phyloP scores from a whole-genome alignment of 2,797 vertebrate species.

The Chanos chanos region DNA sequence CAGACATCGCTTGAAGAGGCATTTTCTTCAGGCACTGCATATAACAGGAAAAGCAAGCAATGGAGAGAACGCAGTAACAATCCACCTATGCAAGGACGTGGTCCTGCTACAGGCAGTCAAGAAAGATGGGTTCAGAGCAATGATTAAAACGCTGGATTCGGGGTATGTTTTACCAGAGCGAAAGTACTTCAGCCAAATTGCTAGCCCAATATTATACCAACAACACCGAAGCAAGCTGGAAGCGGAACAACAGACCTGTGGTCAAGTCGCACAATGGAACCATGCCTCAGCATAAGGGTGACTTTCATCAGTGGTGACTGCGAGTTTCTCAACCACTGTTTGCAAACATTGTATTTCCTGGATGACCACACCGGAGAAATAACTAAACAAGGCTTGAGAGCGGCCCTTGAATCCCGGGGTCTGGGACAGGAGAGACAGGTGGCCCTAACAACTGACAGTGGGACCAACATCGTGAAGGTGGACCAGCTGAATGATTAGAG shows the following conservation, averaged over 20 bases:
- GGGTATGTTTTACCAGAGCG: slow-evolving; percentile 17
- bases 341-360: slow-evolving; percentile 6
- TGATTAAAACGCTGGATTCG: slow-evolving; percentile 8
- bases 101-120: slow-evolving; percentile 10
- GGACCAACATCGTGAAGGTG: background rate
- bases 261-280: background rate
- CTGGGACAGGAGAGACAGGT: slow-evolving; percentile 3
- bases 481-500: background rate
- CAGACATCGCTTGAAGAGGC: background rate
- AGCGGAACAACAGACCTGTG: background rate
- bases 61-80: slow-evolving; percentile 9
- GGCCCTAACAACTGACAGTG: background rate
- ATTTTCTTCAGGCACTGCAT: slow-evolving; percentile 4
- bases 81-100: slow-evolving; percentile 20
- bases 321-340: background rate
- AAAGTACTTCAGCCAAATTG: slow-evolving; percentile 23
- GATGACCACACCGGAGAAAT: background rate
- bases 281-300: background rate
- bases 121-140: slow-evolving; percentile 2
- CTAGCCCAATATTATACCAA: slow-evolving; percentile 11
- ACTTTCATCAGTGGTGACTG: background rate
- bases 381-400: background rate
- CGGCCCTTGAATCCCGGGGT: background rate
- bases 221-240: no score
- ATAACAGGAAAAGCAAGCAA: slow-evolving; percentile 1